A percentile compares a stretch with the other conserved stretches of the same genome.
These are phyloP conservation scores for Epizoanthus rinbou DNA, from an alignment of 92 coral and sea anemone species.

Conservation along the genomic window DNA sequence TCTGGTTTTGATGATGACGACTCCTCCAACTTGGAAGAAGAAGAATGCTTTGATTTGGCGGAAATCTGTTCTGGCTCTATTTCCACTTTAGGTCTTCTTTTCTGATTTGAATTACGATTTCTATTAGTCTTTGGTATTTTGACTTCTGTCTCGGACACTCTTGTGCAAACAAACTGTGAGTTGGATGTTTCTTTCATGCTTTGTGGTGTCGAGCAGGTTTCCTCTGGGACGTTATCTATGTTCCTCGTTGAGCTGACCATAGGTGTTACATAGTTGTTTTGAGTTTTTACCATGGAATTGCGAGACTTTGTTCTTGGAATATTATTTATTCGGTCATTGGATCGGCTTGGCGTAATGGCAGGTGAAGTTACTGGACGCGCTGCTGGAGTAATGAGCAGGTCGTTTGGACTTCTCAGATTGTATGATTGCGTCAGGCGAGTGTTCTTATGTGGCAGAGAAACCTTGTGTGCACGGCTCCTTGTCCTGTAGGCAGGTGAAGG, in stretches of 20 bases:
- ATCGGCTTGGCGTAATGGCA: slow-evolving; percentile 31
- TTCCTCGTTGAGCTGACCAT: neutral
- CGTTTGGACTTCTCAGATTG: slow-evolving; percentile 18
- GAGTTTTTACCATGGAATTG: neutral
- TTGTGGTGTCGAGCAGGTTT: neutral
- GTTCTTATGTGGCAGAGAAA: slow-evolving; percentile 13
- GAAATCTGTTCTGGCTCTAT: neutral
- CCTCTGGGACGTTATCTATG: slow-evolving; percentile 10
- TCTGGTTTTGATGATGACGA: neutral
- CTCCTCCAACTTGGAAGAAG: neutral
- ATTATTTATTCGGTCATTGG: neutral
- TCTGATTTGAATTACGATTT: neutral
- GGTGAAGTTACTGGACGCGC: slow-evolving; percentile 28
- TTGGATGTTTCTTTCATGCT: neutral
- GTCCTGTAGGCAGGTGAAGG: slow-evolving; percentile 17
- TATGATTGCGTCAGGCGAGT: slow-evolving; percentile 25
- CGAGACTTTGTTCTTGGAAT: slow-evolving; percentile 6
- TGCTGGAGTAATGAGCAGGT: neutral
- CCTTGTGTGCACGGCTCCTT: slow-evolving; percentile 27
- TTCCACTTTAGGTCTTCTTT: neutral
- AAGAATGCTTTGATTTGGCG: neutral
- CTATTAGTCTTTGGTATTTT: slow-evolving; percentile 20
- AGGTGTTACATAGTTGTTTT: slow-evolving; percentile 17
- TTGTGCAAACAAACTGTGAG: slow-evolving; percentile 27
- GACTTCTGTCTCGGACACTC: slow-evolving; percentile 36